Percentiles rank a stretch among this genome's conserved stretches.
Evolutionary conservation across 2,888 invertebrate species (phyloP).

Genomic region (Ypsolopha scabrella): DNA sequence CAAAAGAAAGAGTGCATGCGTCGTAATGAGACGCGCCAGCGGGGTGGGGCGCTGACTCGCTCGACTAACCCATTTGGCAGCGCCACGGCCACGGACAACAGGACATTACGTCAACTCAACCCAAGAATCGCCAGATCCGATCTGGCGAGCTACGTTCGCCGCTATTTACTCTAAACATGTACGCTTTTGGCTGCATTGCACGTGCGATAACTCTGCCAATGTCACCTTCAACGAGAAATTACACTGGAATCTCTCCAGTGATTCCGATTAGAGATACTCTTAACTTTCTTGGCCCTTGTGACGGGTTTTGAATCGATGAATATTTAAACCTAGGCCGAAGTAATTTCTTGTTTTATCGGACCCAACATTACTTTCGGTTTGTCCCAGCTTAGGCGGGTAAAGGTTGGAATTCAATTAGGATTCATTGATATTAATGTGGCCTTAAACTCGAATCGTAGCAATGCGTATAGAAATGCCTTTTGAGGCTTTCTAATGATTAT

Average conservation of each 20-base stretch:
- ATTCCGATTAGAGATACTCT: background rate
- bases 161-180: no score
- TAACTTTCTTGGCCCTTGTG: background rate
- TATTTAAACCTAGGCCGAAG: background rate
- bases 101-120: slow-evolving; percentile 33
- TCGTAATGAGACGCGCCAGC: slow-evolving; percentile 20
- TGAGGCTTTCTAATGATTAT: background rate
- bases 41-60: slow-evolving; percentile 28
- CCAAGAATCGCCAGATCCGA: background rate
- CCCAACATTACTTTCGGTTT: background rate
- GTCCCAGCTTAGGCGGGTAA: background rate
- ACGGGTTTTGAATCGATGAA: background rate
- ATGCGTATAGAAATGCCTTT: background rate
- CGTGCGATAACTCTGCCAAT: slow-evolving; percentile 1
- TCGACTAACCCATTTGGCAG: slow-evolving; percentile 55
- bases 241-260: slow-evolving; percentile 2
- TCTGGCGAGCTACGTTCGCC: no score
- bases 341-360: slow-evolving; percentile 2
- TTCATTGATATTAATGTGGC: slow-evolving; percentile 1
- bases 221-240: slow-evolving; percentile 3
- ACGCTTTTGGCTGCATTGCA: background rate
- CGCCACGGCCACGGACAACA: slow-evolving; percentile 19
- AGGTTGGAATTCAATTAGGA: slow-evolving; percentile 1
- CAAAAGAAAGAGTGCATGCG: slow-evolving; percentile 5
- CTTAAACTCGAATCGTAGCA: background rate